Evolutionary conservation across 2,888 invertebrate genomes (phyloP).

Genomic region (Carpatolechia fugitivella): DNA sequence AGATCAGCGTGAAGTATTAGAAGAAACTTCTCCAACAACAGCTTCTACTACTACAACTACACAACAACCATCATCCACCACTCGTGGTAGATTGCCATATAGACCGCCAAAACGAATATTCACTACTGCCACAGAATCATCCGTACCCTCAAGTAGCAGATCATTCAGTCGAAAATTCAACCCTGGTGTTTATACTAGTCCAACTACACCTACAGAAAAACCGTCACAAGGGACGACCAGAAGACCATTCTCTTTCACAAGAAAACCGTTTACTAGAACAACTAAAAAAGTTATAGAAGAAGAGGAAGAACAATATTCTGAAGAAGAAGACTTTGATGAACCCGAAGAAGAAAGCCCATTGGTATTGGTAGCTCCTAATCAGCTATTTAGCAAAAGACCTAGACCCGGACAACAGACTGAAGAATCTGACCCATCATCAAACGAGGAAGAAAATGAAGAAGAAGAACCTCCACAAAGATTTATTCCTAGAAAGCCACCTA

Average conservation of each 20-base stretch:
- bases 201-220: slow-evolving; percentile 48
- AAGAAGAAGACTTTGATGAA: slow-evolving; percentile 48
- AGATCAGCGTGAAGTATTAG: background rate
- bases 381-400: slow-evolving; percentile 65
- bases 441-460: slow-evolving; percentile 35
- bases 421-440: slow-evolving; percentile 30
- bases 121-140: slow-evolving; percentile 64
- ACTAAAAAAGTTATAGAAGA: slow-evolving; percentile 53
- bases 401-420: slow-evolving; percentile 35
- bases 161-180: slow-evolving; percentile 73
- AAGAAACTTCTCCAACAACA: slow-evolving; percentile 23
- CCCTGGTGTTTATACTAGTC: slow-evolving; percentile 69
- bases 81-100: slow-evolving; percentile 59
- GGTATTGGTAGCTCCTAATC: slow-evolving; percentile 66
- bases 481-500: slow-evolving; percentile 47
- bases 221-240: slow-evolving; percentile 42
- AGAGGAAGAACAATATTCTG: slow-evolving; percentile 60
- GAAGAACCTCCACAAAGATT: slow-evolving; percentile 37
- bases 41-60: slow-evolving; percentile 41
- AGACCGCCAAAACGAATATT: slow-evolving; percentile 61
- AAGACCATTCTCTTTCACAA: slow-evolving; percentile 60
- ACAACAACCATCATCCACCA: slow-evolving; percentile 34
- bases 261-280: slow-evolving; percentile 65
- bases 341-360: slow-evolving; percentile 61
- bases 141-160: slow-evolving; percentile 55